Evolutionary conservation across 1,140 invertebrate species (phyloP).

Genomic region (Belonocnema kinseyi): DNA sequence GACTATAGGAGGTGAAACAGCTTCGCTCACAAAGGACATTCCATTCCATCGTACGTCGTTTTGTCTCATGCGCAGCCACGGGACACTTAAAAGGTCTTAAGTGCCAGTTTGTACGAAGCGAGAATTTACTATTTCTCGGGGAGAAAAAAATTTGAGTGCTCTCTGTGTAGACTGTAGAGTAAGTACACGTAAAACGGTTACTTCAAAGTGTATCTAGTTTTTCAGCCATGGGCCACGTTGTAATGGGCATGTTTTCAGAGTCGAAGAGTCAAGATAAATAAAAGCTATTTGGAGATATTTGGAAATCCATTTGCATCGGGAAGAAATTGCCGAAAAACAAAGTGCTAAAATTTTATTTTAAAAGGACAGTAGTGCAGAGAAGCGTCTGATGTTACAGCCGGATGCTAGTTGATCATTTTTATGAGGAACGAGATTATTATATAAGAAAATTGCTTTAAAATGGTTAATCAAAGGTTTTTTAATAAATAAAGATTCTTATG

Average conservation of each 20-base stretch:
- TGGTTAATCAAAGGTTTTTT: too few relatives aligned
- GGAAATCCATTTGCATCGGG: neutral
- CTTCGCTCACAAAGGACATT: conserved; percentile 64
- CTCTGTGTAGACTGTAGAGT: neutral
- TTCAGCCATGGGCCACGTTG: neutral
- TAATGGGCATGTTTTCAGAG: neutral
- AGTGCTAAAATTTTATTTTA: neutral
- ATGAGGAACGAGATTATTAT: too few relatives aligned
- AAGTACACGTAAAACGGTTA: neutral
- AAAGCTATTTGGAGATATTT: conserved; percentile 7
- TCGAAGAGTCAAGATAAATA: neutral
- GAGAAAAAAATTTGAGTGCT: neutral
- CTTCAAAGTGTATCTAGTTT: neutral
- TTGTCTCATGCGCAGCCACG: conserved; percentile 20
- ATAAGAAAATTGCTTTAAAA: too few relatives aligned
- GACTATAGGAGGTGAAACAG: conserved; percentile 24
- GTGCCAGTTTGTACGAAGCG: neutral
- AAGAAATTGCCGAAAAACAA: neutral
- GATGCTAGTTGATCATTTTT: too few relatives aligned
- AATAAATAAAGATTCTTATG: too few relatives aligned
- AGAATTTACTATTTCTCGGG: neutral
- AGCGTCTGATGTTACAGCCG: neutral
- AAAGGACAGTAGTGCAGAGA: neutral
- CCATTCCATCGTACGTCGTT: conserved; percentile 60
- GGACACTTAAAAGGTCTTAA: conserved; percentile 22